phyloP scores from a whole-genome alignment of 92 coral and sea anemone species.

The Parazoanthus swiftii region DNA sequence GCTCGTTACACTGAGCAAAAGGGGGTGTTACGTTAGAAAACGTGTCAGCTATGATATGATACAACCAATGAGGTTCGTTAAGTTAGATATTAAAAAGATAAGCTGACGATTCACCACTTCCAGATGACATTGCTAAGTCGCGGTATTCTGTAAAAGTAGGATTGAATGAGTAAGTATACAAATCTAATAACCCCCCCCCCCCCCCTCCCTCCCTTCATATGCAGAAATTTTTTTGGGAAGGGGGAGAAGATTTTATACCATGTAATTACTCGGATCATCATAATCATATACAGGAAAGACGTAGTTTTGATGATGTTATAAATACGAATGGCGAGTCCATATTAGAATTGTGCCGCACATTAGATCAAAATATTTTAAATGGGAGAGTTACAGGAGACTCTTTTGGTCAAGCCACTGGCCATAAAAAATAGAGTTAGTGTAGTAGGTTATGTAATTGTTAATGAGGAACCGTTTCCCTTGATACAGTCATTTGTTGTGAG shows the following conservation, averaged over 20 bases:
- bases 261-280: neutral
- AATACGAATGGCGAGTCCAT: slow-evolving; percentile 6
- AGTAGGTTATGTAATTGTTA: slow-evolving; percentile 38
- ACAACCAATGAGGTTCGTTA: no score
- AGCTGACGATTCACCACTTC: no score
- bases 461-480: slow-evolving; percentile 27
- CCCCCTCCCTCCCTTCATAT: no score
- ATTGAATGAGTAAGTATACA: no score
- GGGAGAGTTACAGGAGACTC: slow-evolving; percentile 40
- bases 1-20: no score
- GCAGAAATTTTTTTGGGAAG: neutral
- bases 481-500: slow-evolving; percentile 33
- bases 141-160: no score
- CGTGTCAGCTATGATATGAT: no score
- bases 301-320: slow-evolving; percentile 7
- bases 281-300: slow-evolving; percentile 4
- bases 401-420: slow-evolving; percentile 31
- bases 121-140: no score
- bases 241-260: no score
- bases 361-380: slow-evolving; percentile 38
- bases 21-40: no score
- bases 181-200: no score
- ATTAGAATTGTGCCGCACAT: neutral
- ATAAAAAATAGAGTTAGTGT: slow-evolving; percentile 34
- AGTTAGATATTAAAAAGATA: no score